These are phyloP conservation scores for Beris morrisii DNA, from an alignment of 2,888 invertebrate species.

Conservation along the genomic window DNA sequence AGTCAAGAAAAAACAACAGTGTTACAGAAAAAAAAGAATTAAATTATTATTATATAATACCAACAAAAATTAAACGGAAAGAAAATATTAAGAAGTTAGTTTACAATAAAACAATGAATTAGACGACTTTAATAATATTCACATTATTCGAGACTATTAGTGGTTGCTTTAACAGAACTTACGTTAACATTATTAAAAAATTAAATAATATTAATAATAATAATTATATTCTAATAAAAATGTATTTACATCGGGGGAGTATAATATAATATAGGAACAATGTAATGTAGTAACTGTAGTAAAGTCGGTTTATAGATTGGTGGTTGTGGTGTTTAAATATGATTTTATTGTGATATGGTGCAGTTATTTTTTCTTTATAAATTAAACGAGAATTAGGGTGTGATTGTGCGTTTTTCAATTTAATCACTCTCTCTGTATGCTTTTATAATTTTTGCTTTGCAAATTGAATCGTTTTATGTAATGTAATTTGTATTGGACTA, in stretches of 20 bases:
- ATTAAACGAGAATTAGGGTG: background rate
- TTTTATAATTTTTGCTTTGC: constrained; percentile 16
- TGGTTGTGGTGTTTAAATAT: constrained; percentile 22
- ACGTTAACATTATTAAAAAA: constrained; percentile 30
- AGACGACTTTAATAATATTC: constrained; percentile 1
- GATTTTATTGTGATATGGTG: constrained; percentile 19
- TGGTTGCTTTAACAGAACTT: constrained; percentile 15
- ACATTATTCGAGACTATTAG: constrained; percentile 26
- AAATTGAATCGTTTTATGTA: constrained; percentile 27
- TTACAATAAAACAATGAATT: too few species aligned
- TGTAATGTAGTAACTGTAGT: constrained; percentile 12
- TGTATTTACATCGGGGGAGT: constrained; percentile 19
- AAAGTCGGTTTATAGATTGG: constrained; percentile 18
- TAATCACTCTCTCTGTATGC: too few species aligned
- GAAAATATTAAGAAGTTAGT: background rate
- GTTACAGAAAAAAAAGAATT: background rate
- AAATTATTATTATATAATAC: background rate
- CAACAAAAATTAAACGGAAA: constrained; percentile 1
- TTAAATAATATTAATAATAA: constrained; percentile 25
- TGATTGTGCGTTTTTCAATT: background rate
- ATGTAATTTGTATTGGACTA: constrained; percentile 20
- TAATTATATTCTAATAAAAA: background rate
- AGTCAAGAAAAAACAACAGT: background rate
- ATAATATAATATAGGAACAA: constrained; percentile 29
- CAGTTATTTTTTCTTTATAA: constrained; percentile 9